Evolutionary conservation across 2,797 vertebrate species (phyloP).

Genomic region (Fistularia commersonii): DNA sequence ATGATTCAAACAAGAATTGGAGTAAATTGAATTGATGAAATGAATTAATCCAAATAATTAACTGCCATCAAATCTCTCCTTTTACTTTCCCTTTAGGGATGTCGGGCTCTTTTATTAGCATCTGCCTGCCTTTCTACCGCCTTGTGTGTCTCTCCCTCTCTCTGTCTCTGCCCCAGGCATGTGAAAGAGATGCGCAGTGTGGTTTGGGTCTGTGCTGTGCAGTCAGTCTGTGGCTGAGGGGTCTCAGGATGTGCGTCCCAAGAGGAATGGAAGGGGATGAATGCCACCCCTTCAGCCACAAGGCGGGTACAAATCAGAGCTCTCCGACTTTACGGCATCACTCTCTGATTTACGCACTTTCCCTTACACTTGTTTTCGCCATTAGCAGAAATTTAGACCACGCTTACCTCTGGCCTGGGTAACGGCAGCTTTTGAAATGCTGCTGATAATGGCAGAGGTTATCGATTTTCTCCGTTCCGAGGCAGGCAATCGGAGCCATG

Average conservation of each 20-base stretch:
- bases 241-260: conserved; percentile 87
- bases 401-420: conserved; percentile 26
- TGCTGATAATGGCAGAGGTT: conserved; percentile 63
- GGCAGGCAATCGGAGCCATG: conserved; percentile 38
- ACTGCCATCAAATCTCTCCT: too few relatives aligned
- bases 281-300: conserved; percentile 89
- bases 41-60: too few relatives aligned
- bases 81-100: too few relatives aligned
- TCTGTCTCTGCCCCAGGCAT: conserved; percentile 74
- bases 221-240: conserved; percentile 88
- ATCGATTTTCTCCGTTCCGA: conserved; percentile 55
- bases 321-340: conserved; percentile 12
- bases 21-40: too few relatives aligned
- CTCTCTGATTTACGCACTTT: background rate
- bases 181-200: conserved; percentile 86
- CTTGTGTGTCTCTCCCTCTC: too few relatives aligned
- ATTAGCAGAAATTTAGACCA: conserved; percentile 27
- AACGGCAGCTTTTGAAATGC: conserved; percentile 48
- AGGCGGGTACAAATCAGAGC: conserved; percentile 71
- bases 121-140: too few relatives aligned
- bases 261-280: conserved; percentile 84
- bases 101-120: too few relatives aligned
- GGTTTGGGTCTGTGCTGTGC: conserved; percentile 86
- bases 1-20: background rate
- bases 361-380: conserved; percentile 6